Percentiles rank a stretch among this genome's conserved stretches.
phyloP scores from a whole-genome alignment of 2,888 invertebrate species.

The Mechanitis messenoides region DNA sequence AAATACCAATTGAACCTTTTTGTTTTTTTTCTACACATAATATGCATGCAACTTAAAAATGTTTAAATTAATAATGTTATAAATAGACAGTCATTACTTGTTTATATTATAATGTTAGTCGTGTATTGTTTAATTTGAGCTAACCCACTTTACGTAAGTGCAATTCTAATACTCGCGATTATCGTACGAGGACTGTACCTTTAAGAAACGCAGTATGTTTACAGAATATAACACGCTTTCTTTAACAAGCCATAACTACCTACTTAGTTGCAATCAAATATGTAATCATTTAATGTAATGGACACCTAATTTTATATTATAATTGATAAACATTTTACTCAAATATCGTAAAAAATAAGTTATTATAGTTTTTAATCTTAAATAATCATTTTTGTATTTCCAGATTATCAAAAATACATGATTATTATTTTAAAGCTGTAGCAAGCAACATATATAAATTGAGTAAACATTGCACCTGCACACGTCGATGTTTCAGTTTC shows the following conservation, averaged over 20 bases:
- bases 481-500: conserved; percentile 54
- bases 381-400: no score
- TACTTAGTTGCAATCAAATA: conserved; percentile 39
- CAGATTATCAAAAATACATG: no score
- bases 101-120: no score
- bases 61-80: no score
- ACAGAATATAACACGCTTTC: conserved; percentile 62
- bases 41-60: no score
- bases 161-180: conserved; percentile 27
- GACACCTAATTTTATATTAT: no score
- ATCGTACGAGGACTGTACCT: conserved; percentile 33
- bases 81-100: no score
- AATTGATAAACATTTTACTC: no score
- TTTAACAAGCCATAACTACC: conserved; percentile 39
- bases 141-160: conserved; percentile 25
- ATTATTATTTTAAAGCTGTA: background rate
- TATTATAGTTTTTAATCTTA: no score
- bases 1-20: no score
- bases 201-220: conserved; percentile 59
- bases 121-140: background rate
- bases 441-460: conserved; percentile 29
- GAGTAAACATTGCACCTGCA: conserved; percentile 69
- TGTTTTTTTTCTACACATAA: no score
- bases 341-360: no score
- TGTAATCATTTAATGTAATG: background rate